These are phyloP conservation scores for Synergus gifuensis DNA, from an alignment of 2,888 invertebrate species.

Conservation along the genomic window DNA sequence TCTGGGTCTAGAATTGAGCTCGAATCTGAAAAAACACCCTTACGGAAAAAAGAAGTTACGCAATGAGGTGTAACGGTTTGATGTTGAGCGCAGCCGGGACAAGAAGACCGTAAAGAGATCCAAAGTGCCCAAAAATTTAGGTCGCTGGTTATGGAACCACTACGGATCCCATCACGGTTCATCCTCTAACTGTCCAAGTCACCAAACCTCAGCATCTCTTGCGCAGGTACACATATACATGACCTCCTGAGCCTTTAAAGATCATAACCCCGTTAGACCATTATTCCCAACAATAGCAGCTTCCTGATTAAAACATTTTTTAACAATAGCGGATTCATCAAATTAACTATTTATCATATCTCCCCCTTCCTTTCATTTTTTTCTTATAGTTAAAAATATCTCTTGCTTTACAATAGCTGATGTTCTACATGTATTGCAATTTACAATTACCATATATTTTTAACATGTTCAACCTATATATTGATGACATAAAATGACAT, in stretches of 20 bases:
- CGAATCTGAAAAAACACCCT: neutral
- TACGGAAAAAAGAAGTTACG: slow-evolving; percentile 41
- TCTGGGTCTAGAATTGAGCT: neutral
- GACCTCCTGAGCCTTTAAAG: slow-evolving; percentile 61
- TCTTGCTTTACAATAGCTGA: no score
- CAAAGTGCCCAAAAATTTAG: slow-evolving; percentile 70
- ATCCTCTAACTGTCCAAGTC: slow-evolving; percentile 43
- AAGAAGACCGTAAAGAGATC: slow-evolving; percentile 51
- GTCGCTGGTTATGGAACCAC: slow-evolving; percentile 64
- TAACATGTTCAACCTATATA: no score
- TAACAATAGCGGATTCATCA: no score
- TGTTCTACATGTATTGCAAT: no score
- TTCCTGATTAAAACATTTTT: no score
- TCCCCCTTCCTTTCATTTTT: no score
- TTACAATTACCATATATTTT: no score
- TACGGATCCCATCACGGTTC: slow-evolving; percentile 47
- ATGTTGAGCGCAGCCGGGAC: slow-evolving; percentile 41
- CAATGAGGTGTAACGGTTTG: slow-evolving; percentile 52
- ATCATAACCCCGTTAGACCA: slow-evolving; percentile 69
- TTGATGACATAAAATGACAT: no score
- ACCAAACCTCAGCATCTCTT: slow-evolving; percentile 44
- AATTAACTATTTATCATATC: no score
- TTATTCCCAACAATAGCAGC: slow-evolving; percentile 64
- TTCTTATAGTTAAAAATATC: no score
- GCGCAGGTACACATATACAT: slow-evolving; percentile 55